phyloP scores from a whole-genome alignment of 1,140 invertebrate species.

The Drosophila melanica region DNA sequence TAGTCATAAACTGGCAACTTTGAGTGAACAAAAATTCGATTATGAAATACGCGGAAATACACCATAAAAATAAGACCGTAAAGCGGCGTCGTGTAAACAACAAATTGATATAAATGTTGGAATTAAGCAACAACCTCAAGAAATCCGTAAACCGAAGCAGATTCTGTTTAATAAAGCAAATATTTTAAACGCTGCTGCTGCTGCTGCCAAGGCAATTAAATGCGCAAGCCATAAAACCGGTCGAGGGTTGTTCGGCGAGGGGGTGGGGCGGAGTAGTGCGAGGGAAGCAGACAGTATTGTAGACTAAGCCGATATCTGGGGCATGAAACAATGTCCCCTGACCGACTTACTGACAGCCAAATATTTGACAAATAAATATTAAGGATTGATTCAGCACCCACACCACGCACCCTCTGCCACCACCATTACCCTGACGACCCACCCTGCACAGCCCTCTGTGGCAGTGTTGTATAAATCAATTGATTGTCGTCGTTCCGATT shows the following conservation, averaged over 20 bases:
- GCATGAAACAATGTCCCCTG: slow-evolving; percentile 54
- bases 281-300: slow-evolving; percentile 7
- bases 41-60: slow-evolving; percentile 48
- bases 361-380: slow-evolving; percentile 77
- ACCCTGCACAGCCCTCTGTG: neutral
- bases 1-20: slow-evolving; percentile 37
- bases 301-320: slow-evolving; percentile 61
- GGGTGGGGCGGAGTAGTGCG: neutral
- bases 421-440: neutral
- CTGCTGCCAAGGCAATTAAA: slow-evolving; percentile 58
- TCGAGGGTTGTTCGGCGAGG: neutral
- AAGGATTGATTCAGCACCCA: slow-evolving; percentile 17
- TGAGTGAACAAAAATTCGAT: slow-evolving; percentile 57
- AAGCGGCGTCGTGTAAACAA: slow-evolving; percentile 50
- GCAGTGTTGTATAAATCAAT: slow-evolving; percentile 71
- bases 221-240: slow-evolving; percentile 2
- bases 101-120: slow-evolving; percentile 60
- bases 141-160: neutral
- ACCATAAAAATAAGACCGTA: slow-evolving; percentile 6
- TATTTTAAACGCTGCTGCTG: slow-evolving; percentile 33
- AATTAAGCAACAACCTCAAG: slow-evolving; percentile 18
- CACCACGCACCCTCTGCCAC: neutral
- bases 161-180: slow-evolving; percentile 60
- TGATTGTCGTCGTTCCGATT: slow-evolving; percentile 68
- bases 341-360: slow-evolving; percentile 53